phyloP scores from a whole-genome alignment of 2,888 invertebrate genomes.

The Timandra comae region DNA sequence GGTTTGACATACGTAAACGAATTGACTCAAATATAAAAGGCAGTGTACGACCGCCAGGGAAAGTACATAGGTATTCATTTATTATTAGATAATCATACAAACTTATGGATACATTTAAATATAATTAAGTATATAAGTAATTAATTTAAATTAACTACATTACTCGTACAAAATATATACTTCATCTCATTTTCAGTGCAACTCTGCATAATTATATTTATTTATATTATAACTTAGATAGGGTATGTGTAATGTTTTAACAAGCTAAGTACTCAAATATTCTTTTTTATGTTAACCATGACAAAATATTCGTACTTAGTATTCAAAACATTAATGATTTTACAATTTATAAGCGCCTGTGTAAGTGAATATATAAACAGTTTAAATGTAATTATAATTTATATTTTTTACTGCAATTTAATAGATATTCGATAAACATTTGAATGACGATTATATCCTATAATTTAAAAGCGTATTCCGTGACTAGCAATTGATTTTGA shows the following conservation, averaged over 20 bases:
- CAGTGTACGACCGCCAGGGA: constrained; percentile 27
- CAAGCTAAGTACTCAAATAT: constrained; percentile 2
- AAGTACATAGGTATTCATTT: constrained; percentile 33
- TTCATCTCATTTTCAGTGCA: constrained; percentile 42
- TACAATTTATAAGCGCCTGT: constrained; percentile 13
- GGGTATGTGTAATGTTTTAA: no score
- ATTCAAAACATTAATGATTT: constrained; percentile 3
- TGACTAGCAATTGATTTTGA: constrained; percentile 40
- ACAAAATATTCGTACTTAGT: constrained; percentile 15
- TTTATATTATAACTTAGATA: constrained; percentile 18
- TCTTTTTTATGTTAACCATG: no score
- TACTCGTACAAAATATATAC: constrained; percentile 62
- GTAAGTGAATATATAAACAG: constrained; percentile 27
- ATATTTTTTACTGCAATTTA: constrained; percentile 18
- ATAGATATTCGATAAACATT: constrained; percentile 18
- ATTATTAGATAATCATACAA: constrained; percentile 53
- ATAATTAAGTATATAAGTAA: constrained; percentile 41
- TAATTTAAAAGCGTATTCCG: constrained; percentile 51
- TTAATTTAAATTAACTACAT: constrained; percentile 60
- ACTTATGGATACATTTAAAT: constrained; percentile 48
- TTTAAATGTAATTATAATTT: constrained; percentile 16
- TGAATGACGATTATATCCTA: constrained; percentile 40
- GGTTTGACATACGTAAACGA: constrained; percentile 46
- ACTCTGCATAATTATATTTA: constrained; percentile 29
- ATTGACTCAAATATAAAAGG: constrained; percentile 58